Evolutionary conservation across 2,888 invertebrate genomes (phyloP), one percentile per base, ranked within the genome.

Genomic region (Agrilus cyanescens): DNA sequence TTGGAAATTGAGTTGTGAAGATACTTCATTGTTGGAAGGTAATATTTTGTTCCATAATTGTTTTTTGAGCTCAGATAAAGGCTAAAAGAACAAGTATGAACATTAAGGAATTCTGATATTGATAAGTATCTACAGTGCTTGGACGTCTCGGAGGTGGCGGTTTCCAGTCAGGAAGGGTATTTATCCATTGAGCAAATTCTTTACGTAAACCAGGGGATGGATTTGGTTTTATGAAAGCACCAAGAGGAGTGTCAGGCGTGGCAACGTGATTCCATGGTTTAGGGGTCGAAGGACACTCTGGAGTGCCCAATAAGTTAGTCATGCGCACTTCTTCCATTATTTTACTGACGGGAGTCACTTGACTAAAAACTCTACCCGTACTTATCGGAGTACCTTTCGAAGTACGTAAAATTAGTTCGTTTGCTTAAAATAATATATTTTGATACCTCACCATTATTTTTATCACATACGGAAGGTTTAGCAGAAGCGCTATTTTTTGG

Each of bases 221-320:
- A 58, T 71, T 63, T 0, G 69, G 60, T 20, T 59, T 59, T 32
- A 73, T 63, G 41, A 69, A 61, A 30, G 66, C 64, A 2, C 75
- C 76, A 43, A 73, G 69, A 0, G 76, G 76, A 7, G 73, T 72
- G 2, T 73, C 71, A 0, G 77, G 77, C 0, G 77, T 77, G 12
- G 68, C 61, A 3, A 71, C 59, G 37, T 68, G 62, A 47, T 47
- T 44, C 39, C 45, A 46, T 10, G 49, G 60, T 43, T 57, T 54
- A 4, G 69, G 67, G 12, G 69, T 66, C 41, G 60, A 62, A 18
- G 50, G 49, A 7, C 43, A 53, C 29, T 51, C 45, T 4, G 58
- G 59, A 3, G 59, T 56, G 5, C 53, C 57, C 1, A 59, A 36
- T 16, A 60, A 46, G 40, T 59, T 55, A 14, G 53, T 57, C 32